These are phyloP conservation scores for Henicopernis longicauda DNA, from an alignment of 2,113 vertebrate species.

Conservation along the genomic window DNA sequence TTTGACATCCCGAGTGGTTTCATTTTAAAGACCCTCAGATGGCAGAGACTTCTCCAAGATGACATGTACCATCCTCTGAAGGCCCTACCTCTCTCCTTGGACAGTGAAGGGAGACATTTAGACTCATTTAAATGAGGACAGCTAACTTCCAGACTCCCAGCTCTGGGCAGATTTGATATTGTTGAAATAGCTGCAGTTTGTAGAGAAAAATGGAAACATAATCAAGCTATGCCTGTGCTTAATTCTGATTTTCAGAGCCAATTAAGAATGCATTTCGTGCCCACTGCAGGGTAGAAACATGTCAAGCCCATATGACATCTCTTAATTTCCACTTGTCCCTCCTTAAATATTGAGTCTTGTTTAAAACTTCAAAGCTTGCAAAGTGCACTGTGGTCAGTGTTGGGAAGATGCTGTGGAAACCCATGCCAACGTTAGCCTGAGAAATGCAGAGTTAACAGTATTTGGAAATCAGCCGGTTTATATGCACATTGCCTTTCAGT, in stretches of 20 bases:
- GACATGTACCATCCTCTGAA: background rate
- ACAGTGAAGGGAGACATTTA: background rate
- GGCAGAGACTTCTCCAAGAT: background rate
- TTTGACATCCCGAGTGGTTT: background rate
- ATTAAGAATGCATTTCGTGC: background rate
- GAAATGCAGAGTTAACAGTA: background rate
- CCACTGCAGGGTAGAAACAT: background rate
- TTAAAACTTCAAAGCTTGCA: background rate
- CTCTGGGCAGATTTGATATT: background rate
- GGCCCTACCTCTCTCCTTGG: background rate
- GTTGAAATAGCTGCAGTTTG: background rate
- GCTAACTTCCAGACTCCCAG: background rate
- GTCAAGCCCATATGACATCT: background rate
- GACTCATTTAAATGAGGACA: background rate
- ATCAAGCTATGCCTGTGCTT: background rate
- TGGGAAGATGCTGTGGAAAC: background rate
- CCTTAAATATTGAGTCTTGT: background rate
- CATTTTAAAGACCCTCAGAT: background rate
- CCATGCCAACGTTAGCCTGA: accelerated
- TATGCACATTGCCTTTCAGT: background rate
- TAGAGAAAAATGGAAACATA: background rate
- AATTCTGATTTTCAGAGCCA: background rate
- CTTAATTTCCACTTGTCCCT: background rate
- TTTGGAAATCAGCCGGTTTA: background rate
- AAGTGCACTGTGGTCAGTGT: background rate